Conservation (phyloP, 2,113 vertebrate species). For the Tenebrosternarchus preto region DNA sequence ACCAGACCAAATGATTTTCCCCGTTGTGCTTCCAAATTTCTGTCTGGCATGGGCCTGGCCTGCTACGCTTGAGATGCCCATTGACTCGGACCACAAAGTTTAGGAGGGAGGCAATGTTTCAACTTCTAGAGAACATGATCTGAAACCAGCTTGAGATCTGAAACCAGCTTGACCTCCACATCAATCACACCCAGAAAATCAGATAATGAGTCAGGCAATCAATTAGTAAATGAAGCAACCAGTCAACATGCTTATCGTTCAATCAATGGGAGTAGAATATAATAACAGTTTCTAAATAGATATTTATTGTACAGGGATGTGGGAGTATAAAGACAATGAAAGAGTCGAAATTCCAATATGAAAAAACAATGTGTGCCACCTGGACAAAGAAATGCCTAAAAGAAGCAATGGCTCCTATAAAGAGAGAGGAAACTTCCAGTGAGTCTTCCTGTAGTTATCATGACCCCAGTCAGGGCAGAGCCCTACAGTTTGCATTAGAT, state of each 20-base stretch:
- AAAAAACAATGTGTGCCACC: background rate
- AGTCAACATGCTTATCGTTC: background rate
- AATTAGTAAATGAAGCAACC: conserved; percentile 38
- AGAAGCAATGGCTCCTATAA: background rate
- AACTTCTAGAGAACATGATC: conserved; percentile 32
- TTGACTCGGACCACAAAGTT: conserved; percentile 39
- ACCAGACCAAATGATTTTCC: conserved; percentile 24
- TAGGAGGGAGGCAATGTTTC: conserved; percentile 27
- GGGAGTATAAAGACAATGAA: background rate
- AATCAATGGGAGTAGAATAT: background rate
- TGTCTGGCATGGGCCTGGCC: conserved; percentile 32
- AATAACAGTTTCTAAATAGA: background rate
- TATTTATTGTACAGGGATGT: background rate
- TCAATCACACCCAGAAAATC: conserved; percentile 7
- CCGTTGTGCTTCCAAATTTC: conserved; percentile 45
- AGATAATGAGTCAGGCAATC: conserved; percentile 17
- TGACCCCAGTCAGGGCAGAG: background rate
- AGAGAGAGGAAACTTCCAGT: background rate
- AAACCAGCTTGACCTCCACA: background rate
- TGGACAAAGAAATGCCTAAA: background rate
- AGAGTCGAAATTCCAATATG: background rate
- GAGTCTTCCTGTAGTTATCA: conserved; percentile 4
- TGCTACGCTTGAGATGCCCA: conserved; percentile 39
- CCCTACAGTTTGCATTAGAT: conserved; percentile 28
- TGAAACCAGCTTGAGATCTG: conserved; percentile 31